Evolutionary conservation across 1,140 invertebrate species (phyloP).

Genomic region (Limonius californicus): DNA sequence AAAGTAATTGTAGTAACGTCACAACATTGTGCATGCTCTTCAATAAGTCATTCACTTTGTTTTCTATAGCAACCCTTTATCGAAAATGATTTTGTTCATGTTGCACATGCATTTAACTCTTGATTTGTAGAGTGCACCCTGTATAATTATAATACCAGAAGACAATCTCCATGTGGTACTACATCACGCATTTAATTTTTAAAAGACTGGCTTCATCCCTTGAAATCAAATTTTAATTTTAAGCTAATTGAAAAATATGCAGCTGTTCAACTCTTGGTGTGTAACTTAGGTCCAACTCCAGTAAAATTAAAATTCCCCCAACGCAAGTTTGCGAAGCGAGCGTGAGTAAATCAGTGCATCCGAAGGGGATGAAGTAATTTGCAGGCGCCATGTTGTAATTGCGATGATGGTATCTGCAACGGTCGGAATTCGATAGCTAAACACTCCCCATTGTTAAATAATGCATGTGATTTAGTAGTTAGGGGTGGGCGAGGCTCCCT

Average conservation of each 20-base stretch:
- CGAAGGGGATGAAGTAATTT: constrained; percentile 25
- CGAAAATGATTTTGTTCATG: too few relatives aligned
- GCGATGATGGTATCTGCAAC: constrained; percentile 21
- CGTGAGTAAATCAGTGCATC: constrained; percentile 21
- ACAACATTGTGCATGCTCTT: too few relatives aligned
- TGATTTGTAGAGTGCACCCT: too few relatives aligned
- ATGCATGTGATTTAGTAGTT: constrained; percentile 39
- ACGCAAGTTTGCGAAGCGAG: constrained; percentile 12
- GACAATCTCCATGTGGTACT: too few relatives aligned
- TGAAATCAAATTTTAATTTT: constrained; percentile 25
- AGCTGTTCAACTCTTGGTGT: constrained; percentile 11
- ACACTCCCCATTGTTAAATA: constrained; percentile 39
- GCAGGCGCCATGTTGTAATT: constrained; percentile 32
- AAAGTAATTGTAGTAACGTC: too few relatives aligned
- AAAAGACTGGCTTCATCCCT: too few relatives aligned
- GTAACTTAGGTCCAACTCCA: constrained; percentile 5
- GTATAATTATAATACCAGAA: too few relatives aligned
- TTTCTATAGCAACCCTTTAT: too few relatives aligned
- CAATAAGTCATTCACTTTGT: too few relatives aligned
- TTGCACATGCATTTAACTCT: too few relatives aligned
- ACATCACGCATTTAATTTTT: too few relatives aligned
- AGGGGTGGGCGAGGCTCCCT: constrained; percentile 30
- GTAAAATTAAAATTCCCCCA: constrained; percentile 27
- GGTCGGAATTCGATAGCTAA: constrained; percentile 26
- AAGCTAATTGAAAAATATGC: constrained; percentile 31